A percentile compares a stretch with the other conserved stretches of the same genome.
Evolutionary conservation across 2,888 invertebrate genomes (phyloP).

Genomic region (Idaea dimidiata): DNA sequence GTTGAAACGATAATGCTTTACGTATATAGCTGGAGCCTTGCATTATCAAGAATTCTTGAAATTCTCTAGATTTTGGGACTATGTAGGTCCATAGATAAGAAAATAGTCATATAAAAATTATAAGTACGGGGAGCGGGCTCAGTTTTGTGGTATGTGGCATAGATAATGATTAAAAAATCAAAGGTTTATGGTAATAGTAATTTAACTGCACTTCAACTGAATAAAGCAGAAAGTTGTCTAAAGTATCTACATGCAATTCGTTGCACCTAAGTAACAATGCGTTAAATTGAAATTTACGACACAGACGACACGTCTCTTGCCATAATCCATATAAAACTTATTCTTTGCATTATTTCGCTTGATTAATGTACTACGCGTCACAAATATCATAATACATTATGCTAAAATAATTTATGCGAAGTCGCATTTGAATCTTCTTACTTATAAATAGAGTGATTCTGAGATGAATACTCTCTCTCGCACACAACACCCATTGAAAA

Average conservation of each 20-base stretch:
- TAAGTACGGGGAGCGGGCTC: too few relatives aligned
- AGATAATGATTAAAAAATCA: too few relatives aligned
- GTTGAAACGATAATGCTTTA: too few relatives aligned
- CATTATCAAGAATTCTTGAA: too few relatives aligned
- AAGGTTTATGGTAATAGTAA: not conserved
- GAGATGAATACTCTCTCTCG: not conserved
- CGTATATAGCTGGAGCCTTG: too few relatives aligned
- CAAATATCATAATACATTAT: constrained; percentile 36
- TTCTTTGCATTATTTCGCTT: constrained; percentile 32
- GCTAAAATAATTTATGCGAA: constrained; percentile 36
- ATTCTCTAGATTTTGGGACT: too few relatives aligned
- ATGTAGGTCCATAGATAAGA: too few relatives aligned
- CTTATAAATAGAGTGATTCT: too few relatives aligned
- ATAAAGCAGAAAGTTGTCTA: not conserved
- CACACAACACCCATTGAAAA: not conserved
- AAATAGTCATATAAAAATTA: too few relatives aligned
- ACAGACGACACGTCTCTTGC: constrained; percentile 10
- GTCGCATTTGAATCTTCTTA: too few relatives aligned
- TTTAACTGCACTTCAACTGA: not conserved
- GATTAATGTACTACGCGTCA: constrained; percentile 43
- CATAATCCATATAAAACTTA: constrained; percentile 23
- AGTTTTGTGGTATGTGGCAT: too few relatives aligned
- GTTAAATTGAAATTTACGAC: constrained; percentile 19
- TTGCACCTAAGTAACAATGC: constrained; percentile 5
- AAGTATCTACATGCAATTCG: not conserved